Evolutionary conservation across 2,888 invertebrate genomes (phyloP), one percentile per base, ranked within the genome.

Genomic region (Cephus pygmeus): DNA sequence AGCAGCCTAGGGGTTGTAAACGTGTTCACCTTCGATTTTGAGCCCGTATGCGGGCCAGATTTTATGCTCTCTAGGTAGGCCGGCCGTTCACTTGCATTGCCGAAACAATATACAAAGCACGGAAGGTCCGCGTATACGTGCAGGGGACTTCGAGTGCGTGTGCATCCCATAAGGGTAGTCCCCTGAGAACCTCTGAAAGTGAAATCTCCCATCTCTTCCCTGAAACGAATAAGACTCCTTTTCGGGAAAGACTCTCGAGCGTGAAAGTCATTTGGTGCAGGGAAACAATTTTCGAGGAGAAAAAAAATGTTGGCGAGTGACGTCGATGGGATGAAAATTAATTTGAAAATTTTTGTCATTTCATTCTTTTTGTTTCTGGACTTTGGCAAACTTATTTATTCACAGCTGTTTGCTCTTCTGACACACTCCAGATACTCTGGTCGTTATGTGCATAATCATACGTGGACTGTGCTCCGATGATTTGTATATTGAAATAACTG

Each of bases 41-140:
- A 85, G 85, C 86, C 88, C 86, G 87, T 86, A 88, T 90, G 90
- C 88, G 88, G 87, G 86, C 87, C 88, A 89, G 87, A 90, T 90
- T 90, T 90, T 85, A 86, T 83, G 84, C 82, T 76, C 56, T 56
- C 83, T 81, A 82, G 83, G 77, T 68, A 31, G n/a, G 78, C 40
- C 15, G 15, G 56, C 2, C 56, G 23, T 23, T 56, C 78, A 80
- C 77, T 77, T 74, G 75, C 73, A 77, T 71, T 69, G 71, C 69
- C 73, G 69, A 34, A 34, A 74, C 76, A 80, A 81, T 75, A 80
- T 75, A 73, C 75, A 75, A 33, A 69, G 34, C 68, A 68, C 76
- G 73, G 34, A 31, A 73, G 30, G 73, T 75, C 40, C 40, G 73
- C 78, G 77, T 75, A 82, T 80, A 74, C 75, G 73, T 75, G 79